Base-by-base conservation (phyloP, 2,797 vertebrate genomes). In the Microchirus variegatus region DNA sequence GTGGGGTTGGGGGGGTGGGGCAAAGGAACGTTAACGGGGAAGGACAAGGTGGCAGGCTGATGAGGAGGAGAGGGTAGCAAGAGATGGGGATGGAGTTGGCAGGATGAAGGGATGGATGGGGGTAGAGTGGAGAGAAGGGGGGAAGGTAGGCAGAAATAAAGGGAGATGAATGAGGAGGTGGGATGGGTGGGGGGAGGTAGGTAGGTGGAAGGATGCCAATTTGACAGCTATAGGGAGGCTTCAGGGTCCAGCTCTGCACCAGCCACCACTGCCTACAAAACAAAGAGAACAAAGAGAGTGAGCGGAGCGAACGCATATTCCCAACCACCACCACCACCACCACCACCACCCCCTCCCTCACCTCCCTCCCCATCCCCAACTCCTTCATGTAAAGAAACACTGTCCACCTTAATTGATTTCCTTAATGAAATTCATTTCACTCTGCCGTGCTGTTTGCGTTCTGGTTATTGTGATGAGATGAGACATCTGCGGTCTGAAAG, bases 281-380 rank as follows among this genome's bases (percentile, higher is more conserved):
- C 81, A 84, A 84, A 85, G 81, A 77, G 81, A 86, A 87, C 86
- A 87, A 88, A 85, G 80, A 69, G 44, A n/a, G 35, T 10, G 55
- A 37, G 55, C 42, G 40, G 40, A 43, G 42, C 0, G 19, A 26
- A n/a, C 10, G 6, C 67, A 11, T 43, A 66, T 10, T 17, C 46
- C 3, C 22, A 35, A 66, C 37, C 56, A 46, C 0, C 41, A 37
- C 18, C 12, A 10, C 1, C 41, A 48, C 48, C 0, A 42, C 37
- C 31, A 10, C 9, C 3, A 66, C 37, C 56, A 46, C 0, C 41
- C 42, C 18, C 12, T 14, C 1, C 41, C 52, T 43, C 0, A 42
- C 37, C 31, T 12, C 9, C 3, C 13, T 7, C 41, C 9, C 8
- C 22, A 13, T 15, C 19, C 47, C 26, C 37, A 18, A 5, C 63